Evolutionary conservation across 2,797 vertebrate species (phyloP).

Genomic region (Ctenopoma kingsleyae): DNA sequence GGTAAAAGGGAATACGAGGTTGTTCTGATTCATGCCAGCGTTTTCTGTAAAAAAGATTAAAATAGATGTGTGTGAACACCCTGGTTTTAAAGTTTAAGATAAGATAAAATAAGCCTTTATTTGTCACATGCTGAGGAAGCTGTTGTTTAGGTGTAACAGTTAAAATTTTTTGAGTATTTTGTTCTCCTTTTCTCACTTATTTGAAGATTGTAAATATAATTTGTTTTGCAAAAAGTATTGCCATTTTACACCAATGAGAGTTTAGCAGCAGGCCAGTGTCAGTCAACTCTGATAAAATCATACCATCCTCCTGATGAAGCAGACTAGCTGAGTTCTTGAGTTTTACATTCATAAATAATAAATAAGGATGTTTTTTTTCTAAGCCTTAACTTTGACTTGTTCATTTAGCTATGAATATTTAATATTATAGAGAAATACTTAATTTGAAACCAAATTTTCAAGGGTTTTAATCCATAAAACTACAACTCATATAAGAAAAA

Average conservation of each 20-base stretch:
- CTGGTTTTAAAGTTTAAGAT: no score
- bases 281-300: background rate
- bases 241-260: background rate
- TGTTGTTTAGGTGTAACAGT: no score
- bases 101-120: no score
- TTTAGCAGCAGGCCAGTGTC: background rate
- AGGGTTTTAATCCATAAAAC: conserved; percentile 58
- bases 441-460: conserved; percentile 18
- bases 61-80: background rate
- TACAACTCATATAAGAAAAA: conserved; percentile 65
- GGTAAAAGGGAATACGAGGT: conserved; percentile 16
- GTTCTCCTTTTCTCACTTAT: background rate
- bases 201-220: background rate
- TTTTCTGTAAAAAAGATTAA: conserved; percentile 22
- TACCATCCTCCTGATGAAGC: background rate
- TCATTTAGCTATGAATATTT: background rate
- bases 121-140: no score
- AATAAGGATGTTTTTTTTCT: background rate
- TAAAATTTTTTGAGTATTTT: background rate
- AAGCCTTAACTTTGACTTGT: conserved; percentile 4
- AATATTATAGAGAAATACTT: conserved; percentile 11
- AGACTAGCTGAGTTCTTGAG: background rate
- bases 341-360: background rate
- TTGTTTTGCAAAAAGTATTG: background rate
- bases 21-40: conserved; percentile 12